These are phyloP conservation scores for Diabrotica balteata DNA, from an alignment of 2,888 invertebrate species.

Conservation along the genomic window DNA sequence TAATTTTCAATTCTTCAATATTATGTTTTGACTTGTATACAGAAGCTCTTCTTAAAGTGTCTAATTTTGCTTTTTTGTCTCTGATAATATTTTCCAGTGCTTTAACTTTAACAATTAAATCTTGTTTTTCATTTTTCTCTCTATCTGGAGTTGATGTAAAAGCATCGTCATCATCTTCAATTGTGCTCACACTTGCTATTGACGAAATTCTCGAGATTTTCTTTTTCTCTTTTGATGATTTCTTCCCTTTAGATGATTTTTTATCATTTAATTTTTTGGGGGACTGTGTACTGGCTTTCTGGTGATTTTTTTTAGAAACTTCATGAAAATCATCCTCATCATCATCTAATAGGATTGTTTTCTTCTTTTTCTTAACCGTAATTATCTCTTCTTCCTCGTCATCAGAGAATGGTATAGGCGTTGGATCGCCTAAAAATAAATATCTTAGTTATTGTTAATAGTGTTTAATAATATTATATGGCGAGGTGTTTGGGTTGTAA, in stretches of 20 bases:
- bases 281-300: not conserved
- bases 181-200: not conserved
- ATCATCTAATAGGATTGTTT: constrained; percentile 12
- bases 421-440: too few relatives aligned
- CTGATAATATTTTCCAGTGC: constrained; percentile 34
- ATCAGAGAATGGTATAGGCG: too few relatives aligned
- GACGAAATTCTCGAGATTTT: constrained; percentile 9
- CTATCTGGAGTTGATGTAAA: constrained; percentile 39
- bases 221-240: not conserved
- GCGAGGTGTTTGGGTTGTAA: too few relatives aligned
- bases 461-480: too few relatives aligned
- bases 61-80: constrained; percentile 38
- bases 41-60: constrained; percentile 40
- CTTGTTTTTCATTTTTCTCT: constrained; percentile 33
- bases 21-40: constrained; percentile 56
- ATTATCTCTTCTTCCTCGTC: constrained; percentile 5
- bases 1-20: constrained; percentile 60
- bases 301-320: not conserved
- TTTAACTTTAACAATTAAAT: constrained; percentile 32
- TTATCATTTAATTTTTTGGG: constrained; percentile 4
- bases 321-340: constrained; percentile 8
- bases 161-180: constrained; percentile 37
- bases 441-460: too few relatives aligned
- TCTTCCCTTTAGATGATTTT: not conserved
- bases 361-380: constrained; percentile 20